phyloP scores from a whole-genome alignment of 2,113 vertebrate species.

The Equus przewalskii region DNA sequence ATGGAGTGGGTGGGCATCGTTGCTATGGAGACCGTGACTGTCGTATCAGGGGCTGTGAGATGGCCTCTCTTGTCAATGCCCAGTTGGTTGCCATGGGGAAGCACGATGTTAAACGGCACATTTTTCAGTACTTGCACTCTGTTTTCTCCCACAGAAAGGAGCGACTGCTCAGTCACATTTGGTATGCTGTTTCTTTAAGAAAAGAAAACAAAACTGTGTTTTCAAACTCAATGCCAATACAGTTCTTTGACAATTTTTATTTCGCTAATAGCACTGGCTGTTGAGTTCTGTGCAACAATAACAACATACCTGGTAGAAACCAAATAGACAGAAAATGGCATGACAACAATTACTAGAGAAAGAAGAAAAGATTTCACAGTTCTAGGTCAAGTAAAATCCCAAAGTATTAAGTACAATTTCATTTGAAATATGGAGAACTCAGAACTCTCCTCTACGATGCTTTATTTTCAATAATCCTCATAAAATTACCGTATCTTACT shows the following conservation, averaged over 20 bases:
- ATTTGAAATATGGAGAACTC: not conserved
- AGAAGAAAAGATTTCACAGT: not conserved
- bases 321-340: not conserved
- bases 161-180: slow-evolving; percentile 89
- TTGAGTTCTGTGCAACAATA: not conserved
- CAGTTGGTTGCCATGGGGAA: slow-evolving; percentile 91
- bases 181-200: slow-evolving; percentile 90
- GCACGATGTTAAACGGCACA: slow-evolving; percentile 95
- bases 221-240: not conserved
- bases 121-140: slow-evolving; percentile 96
- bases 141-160: slow-evolving; percentile 91
- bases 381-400: not conserved
- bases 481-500: not conserved
- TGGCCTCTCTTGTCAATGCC: slow-evolving; percentile 93
- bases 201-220: slow-evolving; percentile 10
- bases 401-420: not conserved
- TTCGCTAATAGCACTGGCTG: not conserved
- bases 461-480: not conserved
- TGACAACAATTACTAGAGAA: not conserved
- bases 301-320: not conserved
- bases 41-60: slow-evolving; percentile 95
- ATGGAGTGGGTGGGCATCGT: slow-evolving; percentile 94
- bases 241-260: not conserved
- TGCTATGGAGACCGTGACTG: slow-evolving; percentile 96
- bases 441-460: not conserved